These are phyloP conservation scores for Lerema accius DNA, from an alignment of 1,140 invertebrate species.

Conservation along the genomic window DNA sequence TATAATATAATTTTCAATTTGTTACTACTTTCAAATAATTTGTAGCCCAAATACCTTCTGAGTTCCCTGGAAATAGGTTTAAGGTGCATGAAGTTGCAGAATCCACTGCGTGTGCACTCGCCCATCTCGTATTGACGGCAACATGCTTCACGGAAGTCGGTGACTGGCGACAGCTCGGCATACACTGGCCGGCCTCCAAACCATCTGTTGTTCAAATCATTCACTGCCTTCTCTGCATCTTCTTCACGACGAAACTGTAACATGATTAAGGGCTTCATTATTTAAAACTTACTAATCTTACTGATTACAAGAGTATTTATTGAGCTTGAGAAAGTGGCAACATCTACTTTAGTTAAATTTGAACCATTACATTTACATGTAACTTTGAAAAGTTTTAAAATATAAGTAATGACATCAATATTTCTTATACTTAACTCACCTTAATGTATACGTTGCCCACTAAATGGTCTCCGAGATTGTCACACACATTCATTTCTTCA, in stretches of 20 bases:
- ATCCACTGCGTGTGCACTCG: constrained; percentile 98
- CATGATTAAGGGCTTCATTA: constrained; percentile 5
- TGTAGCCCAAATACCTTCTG: constrained; percentile 85
- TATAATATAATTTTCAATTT: no score
- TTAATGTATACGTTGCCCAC: constrained; percentile 99
- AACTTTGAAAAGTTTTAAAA: no score
- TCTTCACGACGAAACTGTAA: constrained; percentile 97
- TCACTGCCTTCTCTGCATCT: constrained; percentile 98
- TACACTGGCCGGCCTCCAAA: constrained; percentile 99
- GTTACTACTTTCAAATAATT: no score
- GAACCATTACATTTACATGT: no score
- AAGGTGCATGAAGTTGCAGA: constrained; percentile 99
- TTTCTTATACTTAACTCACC: no score
- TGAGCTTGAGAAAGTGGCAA: no score
- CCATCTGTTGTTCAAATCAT: constrained; percentile 99
- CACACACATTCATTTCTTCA: constrained; percentile 99
- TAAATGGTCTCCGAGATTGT: constrained; percentile 98
- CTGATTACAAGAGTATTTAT: no score
- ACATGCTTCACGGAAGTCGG: constrained; percentile 99
- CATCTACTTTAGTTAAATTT: no score
- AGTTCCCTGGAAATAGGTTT: constrained; percentile 98
- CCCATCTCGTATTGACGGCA: constrained; percentile 99
- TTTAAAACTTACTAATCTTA: no score
- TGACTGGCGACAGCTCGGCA: constrained; percentile 98
- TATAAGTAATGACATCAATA: no score